These are phyloP conservation scores for Catharus minimus DNA, from an alignment of 2,113 vertebrate species.

Conservation along the genomic window DNA sequence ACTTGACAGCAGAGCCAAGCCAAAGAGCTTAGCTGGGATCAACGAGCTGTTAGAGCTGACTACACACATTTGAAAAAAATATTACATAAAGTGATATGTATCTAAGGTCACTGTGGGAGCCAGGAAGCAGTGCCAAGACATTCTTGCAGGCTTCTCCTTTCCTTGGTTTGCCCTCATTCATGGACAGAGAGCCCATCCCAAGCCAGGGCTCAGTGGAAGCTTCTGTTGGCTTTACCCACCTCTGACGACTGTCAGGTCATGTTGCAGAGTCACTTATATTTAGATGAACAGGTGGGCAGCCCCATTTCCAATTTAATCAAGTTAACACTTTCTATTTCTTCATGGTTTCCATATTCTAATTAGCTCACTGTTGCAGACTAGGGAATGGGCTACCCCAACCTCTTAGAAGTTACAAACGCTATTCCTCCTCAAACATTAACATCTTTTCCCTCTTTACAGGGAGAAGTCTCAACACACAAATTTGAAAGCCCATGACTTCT, in stretches of 20 bases:
- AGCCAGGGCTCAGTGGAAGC: neutral
- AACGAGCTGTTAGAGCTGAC: slow-evolving; percentile 40
- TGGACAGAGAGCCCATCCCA: neutral
- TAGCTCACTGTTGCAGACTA: slow-evolving; percentile 12
- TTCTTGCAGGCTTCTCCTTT: slow-evolving; percentile 45
- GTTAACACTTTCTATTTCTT: slow-evolving; percentile 48
- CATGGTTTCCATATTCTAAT: slow-evolving; percentile 23
- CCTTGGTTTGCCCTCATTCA: slow-evolving; percentile 41
- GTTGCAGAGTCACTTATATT: slow-evolving; percentile 73
- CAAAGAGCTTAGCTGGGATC: slow-evolving; percentile 40
- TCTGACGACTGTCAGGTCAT: slow-evolving; percentile 19
- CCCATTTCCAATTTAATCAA: slow-evolving; percentile 59
- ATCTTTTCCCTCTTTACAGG: neutral
- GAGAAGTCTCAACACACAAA: neutral
- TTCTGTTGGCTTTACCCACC: slow-evolving; percentile 23
- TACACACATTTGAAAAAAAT: slow-evolving; percentile 60
- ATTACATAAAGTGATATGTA: slow-evolving; percentile 49
- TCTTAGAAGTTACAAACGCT: neutral
- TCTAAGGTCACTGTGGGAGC: slow-evolving; percentile 69
- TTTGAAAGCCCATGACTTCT: neutral
- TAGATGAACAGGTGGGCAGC: slow-evolving; percentile 77
- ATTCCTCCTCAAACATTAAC: neutral
- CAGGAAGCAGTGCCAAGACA: slow-evolving; percentile 58
- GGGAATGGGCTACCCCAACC: neutral
- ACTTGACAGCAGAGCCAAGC: slow-evolving; percentile 38